These are phyloP conservation scores for Martes martes DNA, from an alignment of 2,113 vertebrate genomes.

Conservation along the genomic window DNA sequence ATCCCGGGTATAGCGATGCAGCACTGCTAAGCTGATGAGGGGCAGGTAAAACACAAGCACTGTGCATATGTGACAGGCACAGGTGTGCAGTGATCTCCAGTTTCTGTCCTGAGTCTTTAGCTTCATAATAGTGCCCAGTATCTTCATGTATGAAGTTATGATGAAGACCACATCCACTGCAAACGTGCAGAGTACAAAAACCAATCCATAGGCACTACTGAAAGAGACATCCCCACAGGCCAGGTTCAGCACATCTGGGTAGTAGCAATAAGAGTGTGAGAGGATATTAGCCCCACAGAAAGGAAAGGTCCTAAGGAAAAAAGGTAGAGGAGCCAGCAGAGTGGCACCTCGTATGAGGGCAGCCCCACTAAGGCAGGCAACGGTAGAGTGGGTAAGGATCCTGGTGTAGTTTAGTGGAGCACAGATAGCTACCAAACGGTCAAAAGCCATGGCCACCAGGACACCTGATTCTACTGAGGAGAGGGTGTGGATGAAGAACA, in stretches of 20 bases:
- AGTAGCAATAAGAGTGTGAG: constrained; percentile 73
- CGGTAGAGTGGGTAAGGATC: constrained; percentile 30
- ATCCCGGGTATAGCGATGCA: constrained; percentile 35
- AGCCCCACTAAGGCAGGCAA: constrained; percentile 22
- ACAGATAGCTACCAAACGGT: constrained; percentile 66
- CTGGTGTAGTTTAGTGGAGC: constrained; percentile 60
- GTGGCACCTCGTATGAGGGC: constrained; percentile 37
- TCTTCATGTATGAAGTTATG: constrained; percentile 63
- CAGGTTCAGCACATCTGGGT: constrained; percentile 73
- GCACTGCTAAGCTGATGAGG: constrained; percentile 58
- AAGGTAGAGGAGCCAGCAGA: constrained; percentile 57
- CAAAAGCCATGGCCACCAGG: constrained; percentile 70
- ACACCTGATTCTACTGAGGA: constrained; percentile 61
- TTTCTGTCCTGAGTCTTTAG: constrained; percentile 35
- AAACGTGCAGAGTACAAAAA: constrained; percentile 67
- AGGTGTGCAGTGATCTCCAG: constrained; percentile 60
- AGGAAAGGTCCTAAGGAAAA: constrained; percentile 65
- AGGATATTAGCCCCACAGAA: constrained; percentile 71
- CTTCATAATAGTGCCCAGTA: constrained; percentile 53
- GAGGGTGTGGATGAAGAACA: constrained; percentile 64
- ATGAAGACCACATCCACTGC: constrained; percentile 67
- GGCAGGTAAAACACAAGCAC: constrained; percentile 67
- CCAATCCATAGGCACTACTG: constrained; percentile 65
- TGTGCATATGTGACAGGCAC: constrained; percentile 59
- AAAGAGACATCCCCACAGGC: constrained; percentile 67